A percentile compares a stretch with the other conserved stretches of the same genome.
These are phyloP conservation scores for Myiagra hebetior DNA, from an alignment of 2,113 vertebrate species.

Conservation along the genomic window DNA sequence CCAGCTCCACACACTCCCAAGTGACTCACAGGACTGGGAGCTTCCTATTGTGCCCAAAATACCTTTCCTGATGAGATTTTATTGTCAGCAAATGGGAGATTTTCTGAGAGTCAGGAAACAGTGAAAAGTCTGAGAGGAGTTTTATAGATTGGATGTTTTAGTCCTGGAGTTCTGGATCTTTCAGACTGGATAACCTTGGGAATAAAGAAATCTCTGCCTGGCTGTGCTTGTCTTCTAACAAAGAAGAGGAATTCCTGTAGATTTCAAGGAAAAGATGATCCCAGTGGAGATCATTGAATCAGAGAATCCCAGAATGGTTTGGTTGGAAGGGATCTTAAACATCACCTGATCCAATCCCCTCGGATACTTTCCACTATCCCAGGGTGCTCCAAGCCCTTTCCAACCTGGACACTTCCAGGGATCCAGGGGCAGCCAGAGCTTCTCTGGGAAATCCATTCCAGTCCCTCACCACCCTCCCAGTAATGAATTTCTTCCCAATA, in stretches of 20 bases:
- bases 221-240: not conserved
- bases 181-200: not conserved
- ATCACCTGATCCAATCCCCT: not conserved
- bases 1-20: not conserved
- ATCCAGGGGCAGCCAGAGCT: not conserved
- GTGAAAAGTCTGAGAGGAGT: too few relatives aligned
- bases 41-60: not conserved
- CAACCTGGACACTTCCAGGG: not conserved
- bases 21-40: not conserved
- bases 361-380: not conserved
- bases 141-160: not conserved
- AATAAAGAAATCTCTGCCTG: not conserved
- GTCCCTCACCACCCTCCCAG: not conserved
- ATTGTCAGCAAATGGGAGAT: not conserved
- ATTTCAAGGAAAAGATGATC: not conserved
- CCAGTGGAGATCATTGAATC: not conserved
- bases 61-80: not conserved
- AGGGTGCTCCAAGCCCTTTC: accelerated
- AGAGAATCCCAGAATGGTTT: not conserved
- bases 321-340: not conserved
- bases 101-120: not conserved
- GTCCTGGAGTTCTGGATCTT: not conserved
- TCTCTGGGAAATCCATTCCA: accelerated
- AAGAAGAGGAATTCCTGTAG: not conserved
- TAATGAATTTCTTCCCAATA: not conserved